phyloP scores from a whole-genome alignment of 2,888 invertebrate species.

The Phania funesta region DNA sequence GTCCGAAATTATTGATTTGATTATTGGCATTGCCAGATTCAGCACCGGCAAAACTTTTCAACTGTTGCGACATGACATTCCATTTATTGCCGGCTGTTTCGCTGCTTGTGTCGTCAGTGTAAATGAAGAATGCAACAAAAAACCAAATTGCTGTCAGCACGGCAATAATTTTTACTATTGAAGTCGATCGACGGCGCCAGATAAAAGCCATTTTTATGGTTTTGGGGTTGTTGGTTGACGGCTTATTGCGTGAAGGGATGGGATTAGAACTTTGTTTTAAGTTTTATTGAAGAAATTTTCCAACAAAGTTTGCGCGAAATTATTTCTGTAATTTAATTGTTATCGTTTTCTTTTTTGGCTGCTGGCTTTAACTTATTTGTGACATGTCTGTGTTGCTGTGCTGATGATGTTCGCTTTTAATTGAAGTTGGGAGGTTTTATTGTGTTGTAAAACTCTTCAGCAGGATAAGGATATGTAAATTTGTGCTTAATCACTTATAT shows the following conservation, averaged over 20 bases:
- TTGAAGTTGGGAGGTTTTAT: constrained; percentile 52
- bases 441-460: constrained; percentile 28
- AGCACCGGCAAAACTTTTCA: constrained; percentile 70
- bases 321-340: not conserved
- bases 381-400: constrained; percentile 21
- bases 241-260: not conserved
- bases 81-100: constrained; percentile 69
- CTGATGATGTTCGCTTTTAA: constrained; percentile 40
- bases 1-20: constrained; percentile 52
- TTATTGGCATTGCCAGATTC: constrained; percentile 56
- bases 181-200: constrained; percentile 86
- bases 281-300: not conserved
- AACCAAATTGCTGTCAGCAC: constrained; percentile 92
- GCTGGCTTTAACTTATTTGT: constrained; percentile 21
- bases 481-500: constrained; percentile 12
- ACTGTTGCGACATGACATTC: constrained; percentile 72
- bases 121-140: constrained; percentile 89
- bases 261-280: too few species aligned
- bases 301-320: constrained; percentile 12
- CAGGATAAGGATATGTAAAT: constrained; percentile 47
- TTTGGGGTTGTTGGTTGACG: not conserved
- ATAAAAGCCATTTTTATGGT: constrained; percentile 82
- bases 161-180: constrained; percentile 91
- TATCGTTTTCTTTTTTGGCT: not conserved
- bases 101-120: constrained; percentile 83